Percentiles rank a stretch among this genome's conserved stretches.
Evolutionary conservation across 1,140 invertebrate species (phyloP).

Genomic region (Oncopodura yosiiana): DNA sequence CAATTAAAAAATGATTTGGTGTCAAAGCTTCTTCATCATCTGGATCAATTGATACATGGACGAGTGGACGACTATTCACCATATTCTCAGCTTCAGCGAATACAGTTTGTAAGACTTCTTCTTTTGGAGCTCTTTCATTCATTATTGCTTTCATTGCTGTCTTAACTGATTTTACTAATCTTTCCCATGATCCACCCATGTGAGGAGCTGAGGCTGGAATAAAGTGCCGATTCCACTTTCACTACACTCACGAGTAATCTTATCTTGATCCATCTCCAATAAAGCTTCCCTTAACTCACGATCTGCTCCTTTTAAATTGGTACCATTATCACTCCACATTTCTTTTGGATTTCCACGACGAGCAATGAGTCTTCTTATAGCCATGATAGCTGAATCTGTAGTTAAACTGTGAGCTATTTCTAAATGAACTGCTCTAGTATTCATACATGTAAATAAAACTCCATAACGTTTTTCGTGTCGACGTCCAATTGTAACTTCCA

Average conservation of each 20-base stretch:
- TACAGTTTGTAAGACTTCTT: slow-evolving; percentile 36
- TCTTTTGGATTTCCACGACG: slow-evolving; percentile 30
- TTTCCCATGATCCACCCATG: slow-evolving; percentile 39
- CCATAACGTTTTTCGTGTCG: slow-evolving; percentile 34
- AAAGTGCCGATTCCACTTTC: too few species aligned
- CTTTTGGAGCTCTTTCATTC: slow-evolving; percentile 16
- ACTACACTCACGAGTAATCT: neutral
- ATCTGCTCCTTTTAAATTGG: slow-evolving; percentile 33
- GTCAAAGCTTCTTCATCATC: slow-evolving; percentile 37
- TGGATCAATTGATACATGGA: slow-evolving; percentile 34
- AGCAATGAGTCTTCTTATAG: slow-evolving; percentile 34
- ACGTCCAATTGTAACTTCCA: slow-evolving; percentile 24
- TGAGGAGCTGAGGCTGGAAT: slow-evolving; percentile 38
- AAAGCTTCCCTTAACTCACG: slow-evolving; percentile 13
- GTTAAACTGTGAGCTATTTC: slow-evolving; percentile 33
- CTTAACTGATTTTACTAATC: slow-evolving; percentile 38
- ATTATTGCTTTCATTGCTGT: slow-evolving; percentile 22
- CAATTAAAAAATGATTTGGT: slow-evolving; percentile 33
- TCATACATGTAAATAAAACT: slow-evolving; percentile 35
- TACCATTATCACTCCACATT: slow-evolving; percentile 37
- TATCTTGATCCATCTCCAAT: neutral
- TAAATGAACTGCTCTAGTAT: slow-evolving; percentile 36
- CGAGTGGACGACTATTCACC: slow-evolving; percentile 37
- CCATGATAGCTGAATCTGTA: slow-evolving; percentile 32
- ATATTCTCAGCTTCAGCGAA: slow-evolving; percentile 35